Conservation (phyloP, 1,140 invertebrate species). For the Maconellicoccus hirsutus region DNA sequence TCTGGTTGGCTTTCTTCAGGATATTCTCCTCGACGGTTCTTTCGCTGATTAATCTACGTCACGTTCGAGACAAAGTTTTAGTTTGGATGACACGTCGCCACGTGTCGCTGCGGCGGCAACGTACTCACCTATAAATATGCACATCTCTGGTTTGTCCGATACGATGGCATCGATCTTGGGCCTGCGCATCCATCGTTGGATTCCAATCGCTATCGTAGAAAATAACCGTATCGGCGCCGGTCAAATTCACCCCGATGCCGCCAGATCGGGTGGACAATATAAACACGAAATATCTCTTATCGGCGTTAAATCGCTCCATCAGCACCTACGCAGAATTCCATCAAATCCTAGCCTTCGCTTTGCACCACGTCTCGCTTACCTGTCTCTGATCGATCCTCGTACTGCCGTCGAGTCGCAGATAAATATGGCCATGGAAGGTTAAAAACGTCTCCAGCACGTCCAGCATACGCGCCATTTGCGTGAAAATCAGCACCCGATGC, state of each 20-base stretch:
- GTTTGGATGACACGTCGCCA: too few relatives aligned
- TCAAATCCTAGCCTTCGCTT: neutral
- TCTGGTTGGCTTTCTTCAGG: conserved; percentile 96
- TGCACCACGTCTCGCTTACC: conserved; percentile 36
- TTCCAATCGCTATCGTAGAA: conserved; percentile 99
- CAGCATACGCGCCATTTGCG: conserved; percentile 99
- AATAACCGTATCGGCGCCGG: conserved; percentile 97
- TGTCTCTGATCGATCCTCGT: conserved; percentile 92
- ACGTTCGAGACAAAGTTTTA: too few relatives aligned
- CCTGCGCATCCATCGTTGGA: conserved; percentile 99
- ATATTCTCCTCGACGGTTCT: conserved; percentile 99
- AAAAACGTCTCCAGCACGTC: conserved; percentile 96
- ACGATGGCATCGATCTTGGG: conserved; percentile 95
- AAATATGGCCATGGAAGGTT: conserved; percentile 93
- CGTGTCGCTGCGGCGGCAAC: too few relatives aligned
- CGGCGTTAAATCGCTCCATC: conserved; percentile 97
- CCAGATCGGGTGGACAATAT: conserved; percentile 96
- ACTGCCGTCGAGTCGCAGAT: conserved; percentile 90
- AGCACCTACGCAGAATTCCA: conserved; percentile 46
- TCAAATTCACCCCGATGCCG: conserved; percentile 96
- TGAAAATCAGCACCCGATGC: conserved; percentile 94
- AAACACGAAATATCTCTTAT: conserved; percentile 91
- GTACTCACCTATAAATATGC: conserved; percentile 59
- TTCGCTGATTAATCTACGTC: conserved; percentile 73
- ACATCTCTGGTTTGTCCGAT: conserved; percentile 99